These are phyloP conservation scores for Palythoa grandis DNA, from an alignment of 92 coral and sea anemone genomes.

Conservation along the genomic window DNA sequence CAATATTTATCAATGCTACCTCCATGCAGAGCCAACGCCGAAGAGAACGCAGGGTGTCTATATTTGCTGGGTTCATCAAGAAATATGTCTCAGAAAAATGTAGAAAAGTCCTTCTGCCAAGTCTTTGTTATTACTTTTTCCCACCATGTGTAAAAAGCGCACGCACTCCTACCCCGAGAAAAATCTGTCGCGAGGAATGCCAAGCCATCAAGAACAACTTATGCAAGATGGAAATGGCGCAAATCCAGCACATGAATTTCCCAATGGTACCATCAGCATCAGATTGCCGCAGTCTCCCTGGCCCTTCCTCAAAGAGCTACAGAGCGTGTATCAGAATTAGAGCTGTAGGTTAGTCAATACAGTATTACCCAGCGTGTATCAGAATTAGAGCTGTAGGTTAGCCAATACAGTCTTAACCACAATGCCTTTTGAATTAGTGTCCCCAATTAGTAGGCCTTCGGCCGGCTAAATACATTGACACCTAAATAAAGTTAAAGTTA, in stretches of 20 bases:
- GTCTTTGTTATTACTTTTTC: slow-evolving; percentile 31
- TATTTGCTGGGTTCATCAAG: neutral
- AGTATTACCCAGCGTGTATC: too few relatives aligned
- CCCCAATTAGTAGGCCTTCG: too few relatives aligned
- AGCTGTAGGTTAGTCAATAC: neutral
- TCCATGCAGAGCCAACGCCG: neutral
- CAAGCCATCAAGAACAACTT: slow-evolving; percentile 10
- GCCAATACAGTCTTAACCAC: neutral
- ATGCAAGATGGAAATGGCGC: slow-evolving; percentile 15
- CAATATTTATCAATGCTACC: slow-evolving; percentile 2
- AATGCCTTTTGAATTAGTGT: too few relatives aligned
- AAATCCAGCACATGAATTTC: neutral
- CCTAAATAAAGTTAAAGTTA: too few relatives aligned
- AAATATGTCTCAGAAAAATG: slow-evolving; percentile 11
- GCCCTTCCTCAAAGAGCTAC: neutral
- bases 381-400: slow-evolving; percentile 16
- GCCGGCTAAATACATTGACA: too few relatives aligned
- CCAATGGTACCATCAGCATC: neutral
- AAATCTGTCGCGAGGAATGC: slow-evolving; percentile 45
- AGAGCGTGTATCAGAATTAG: neutral
- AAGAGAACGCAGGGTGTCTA: slow-evolving; percentile 8
- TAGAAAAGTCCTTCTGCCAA: slow-evolving; percentile 17
- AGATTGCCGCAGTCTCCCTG: slow-evolving; percentile 19
- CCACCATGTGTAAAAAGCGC: slow-evolving; percentile 26
- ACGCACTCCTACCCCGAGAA: slow-evolving; percentile 18